Evolutionary conservation across 1,140 invertebrate species (phyloP), one percentile per base, ranked within the genome.

Genomic region (Drosophila ironensis): DNA sequence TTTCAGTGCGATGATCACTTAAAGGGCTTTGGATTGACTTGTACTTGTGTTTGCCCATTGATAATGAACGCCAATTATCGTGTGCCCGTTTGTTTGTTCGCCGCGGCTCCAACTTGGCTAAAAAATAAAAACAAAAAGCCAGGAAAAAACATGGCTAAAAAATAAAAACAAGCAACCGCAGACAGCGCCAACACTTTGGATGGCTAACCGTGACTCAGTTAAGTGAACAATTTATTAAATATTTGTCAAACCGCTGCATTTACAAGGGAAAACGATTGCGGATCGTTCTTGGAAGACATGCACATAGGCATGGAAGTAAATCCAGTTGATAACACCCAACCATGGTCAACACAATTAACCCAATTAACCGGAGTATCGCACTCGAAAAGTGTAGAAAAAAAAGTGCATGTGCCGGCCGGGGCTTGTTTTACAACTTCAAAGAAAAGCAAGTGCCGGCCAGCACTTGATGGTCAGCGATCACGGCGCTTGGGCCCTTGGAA

Each of bases 11-110:
- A 19, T 68, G 72, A 82, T 72, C 77, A 72, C 61, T 70, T 70
- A 60, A 84, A 82, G 77, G 77, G 77, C 42, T 64, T 60, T 53
- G 33, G 46, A 84, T 82, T 78, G 77, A 82, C 78, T 76, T 64
- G 77, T 84, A 71, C 22, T 63, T 37, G 11, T 71, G 84, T 82
- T 82, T 82, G 80, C 63, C 78, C 69, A 84, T 73, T 84, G 78
- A 82, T 82, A 84, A 82, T 82, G 78, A 78, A 73, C 57, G 67
- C 42, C 80, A 82, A 82, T 82, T 82, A 82, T 78, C 78, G 70
- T 73, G 67, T 82, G 69, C 48, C 48, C 41, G 59, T 44, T 59
- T 84, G 73, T 77, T 81, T 76, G 72, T 22, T 12, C 16, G 7
- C 19, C 12, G 38, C 8, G 38, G 38, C 38, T 40, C 30, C 30